Evolutionary conservation across 1,140 invertebrate species (phyloP).

Genomic region (Mya arenaria): DNA sequence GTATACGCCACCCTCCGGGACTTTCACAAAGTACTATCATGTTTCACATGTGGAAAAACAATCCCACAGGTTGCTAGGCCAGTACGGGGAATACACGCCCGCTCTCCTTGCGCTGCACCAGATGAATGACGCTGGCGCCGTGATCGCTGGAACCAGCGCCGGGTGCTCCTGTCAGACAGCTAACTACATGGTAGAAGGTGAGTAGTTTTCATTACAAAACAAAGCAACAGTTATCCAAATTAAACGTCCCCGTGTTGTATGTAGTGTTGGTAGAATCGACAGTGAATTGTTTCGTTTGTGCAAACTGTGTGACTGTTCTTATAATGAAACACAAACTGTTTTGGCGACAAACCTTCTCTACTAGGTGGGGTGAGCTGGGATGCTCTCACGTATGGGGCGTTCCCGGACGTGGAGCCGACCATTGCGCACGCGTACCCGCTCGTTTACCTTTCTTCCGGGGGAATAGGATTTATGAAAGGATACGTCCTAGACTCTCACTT

Average conservation of each 20-base stretch:
- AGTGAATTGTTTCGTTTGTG: too few relatives aligned
- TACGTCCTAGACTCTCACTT: conserved; percentile 75
- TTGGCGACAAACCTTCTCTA: too few relatives aligned
- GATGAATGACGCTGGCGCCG: conserved; percentile 64
- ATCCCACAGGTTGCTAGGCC: conserved; percentile 50
- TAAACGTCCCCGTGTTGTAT: too few relatives aligned
- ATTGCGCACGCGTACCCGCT: conserved; percentile 60
- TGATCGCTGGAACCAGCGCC: conserved; percentile 74
- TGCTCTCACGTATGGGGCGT: conserved; percentile 63
- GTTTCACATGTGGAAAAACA: neutral
- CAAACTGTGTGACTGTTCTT: too few relatives aligned
- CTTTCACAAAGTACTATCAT: too few relatives aligned
- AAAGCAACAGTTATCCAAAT: too few relatives aligned
- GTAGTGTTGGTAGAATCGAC: too few relatives aligned
- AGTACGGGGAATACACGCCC: conserved; percentile 51
- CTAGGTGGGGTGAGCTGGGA: conserved; percentile 67
- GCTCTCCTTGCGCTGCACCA: conserved; percentile 63
- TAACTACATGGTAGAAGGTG: conserved; percentile 71
- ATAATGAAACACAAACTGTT: too few relatives aligned
- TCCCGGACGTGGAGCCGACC: conserved; percentile 17
- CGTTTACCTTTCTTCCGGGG: conserved; percentile 66
- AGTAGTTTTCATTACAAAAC: too few relatives aligned
- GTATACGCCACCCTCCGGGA: too few relatives aligned
- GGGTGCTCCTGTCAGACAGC: conserved; percentile 68
- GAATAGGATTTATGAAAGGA: conserved; percentile 70